A percentile compares a stretch with the other conserved stretches of the same genome.
Evolutionary conservation across 2,797 vertebrate species (phyloP).

Genomic region (Sphenodon punctatus): DNA sequence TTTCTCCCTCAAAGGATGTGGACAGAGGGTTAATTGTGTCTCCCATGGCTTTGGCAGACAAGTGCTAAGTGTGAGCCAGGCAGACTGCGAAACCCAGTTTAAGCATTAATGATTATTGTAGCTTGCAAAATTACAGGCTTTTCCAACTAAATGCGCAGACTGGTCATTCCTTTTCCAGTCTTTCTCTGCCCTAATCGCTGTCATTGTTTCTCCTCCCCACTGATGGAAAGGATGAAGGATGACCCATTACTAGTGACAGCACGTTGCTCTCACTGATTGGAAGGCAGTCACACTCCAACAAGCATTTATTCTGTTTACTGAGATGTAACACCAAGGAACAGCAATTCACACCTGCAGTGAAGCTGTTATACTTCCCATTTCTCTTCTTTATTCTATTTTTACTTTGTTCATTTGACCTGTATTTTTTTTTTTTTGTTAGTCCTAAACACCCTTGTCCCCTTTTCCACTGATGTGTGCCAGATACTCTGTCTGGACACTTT

Average conservation of each 20-base stretch:
- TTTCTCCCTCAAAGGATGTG: neutral
- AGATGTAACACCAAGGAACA: conserved; percentile 60
- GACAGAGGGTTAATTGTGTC: neutral
- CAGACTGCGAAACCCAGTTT: neutral
- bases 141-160: conserved; percentile 14
- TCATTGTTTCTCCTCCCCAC: conserved; percentile 21
- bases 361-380: conserved; percentile 63
- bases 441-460: neutral
- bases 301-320: conserved; percentile 69
- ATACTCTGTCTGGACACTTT: neutral
- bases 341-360: conserved; percentile 67
- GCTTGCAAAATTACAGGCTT: conserved; percentile 25
- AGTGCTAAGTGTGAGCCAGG: conserved; percentile 23
- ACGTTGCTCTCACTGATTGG: conserved; percentile 71
- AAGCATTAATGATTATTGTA: conserved; percentile 20
- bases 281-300: conserved; percentile 68
- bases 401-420: conserved; percentile 51
- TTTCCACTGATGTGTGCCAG: neutral
- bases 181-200: conserved; percentile 32
- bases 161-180: conserved; percentile 3
- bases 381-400: conserved; percentile 68
- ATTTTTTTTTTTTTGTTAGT: neutral
- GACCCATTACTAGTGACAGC: conserved; percentile 61
- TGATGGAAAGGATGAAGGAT: conserved; percentile 43
- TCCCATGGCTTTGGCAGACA: conserved; percentile 3